phyloP scores from a whole-genome alignment of 2,113 vertebrate genomes.

The Cebus imitator region DNA sequence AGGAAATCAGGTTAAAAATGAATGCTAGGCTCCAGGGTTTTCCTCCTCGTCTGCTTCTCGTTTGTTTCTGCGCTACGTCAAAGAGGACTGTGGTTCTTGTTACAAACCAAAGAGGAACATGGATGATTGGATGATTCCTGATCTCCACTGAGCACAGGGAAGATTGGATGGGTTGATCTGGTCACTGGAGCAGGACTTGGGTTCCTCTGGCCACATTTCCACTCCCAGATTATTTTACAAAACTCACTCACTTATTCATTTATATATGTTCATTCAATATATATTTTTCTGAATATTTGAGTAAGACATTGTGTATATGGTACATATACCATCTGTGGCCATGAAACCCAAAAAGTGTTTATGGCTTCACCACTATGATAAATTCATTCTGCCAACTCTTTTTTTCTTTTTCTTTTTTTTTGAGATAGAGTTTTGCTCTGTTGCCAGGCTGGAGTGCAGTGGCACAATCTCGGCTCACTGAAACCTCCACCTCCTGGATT shows the following conservation, averaged over 20 bases:
- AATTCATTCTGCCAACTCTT: neutral
- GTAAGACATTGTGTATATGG: neutral
- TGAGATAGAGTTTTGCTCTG: no score
- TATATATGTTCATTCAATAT: neutral
- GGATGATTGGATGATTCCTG: neutral
- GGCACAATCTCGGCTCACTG: no score
- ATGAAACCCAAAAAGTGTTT: neutral
- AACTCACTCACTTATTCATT: neutral
- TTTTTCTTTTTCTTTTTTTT: no score
- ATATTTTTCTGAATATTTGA: neutral
- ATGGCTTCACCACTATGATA: neutral
- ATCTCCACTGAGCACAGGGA: neutral
- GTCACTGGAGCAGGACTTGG: neutral
- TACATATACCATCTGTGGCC: neutral
- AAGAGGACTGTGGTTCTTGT: neutral
- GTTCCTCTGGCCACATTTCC: neutral
- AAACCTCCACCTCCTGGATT: no score
- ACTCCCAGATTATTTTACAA: neutral
- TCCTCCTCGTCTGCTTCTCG: neutral
- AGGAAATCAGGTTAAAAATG: conserved; percentile 12
- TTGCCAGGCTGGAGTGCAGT: no score
- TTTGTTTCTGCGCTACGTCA: neutral
- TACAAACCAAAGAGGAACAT: neutral
- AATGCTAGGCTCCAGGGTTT: neutral
- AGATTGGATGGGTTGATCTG: neutral